Base-by-base conservation (phyloP, 1,140 invertebrate species). In the Lutraria rhynchaena region DNA sequence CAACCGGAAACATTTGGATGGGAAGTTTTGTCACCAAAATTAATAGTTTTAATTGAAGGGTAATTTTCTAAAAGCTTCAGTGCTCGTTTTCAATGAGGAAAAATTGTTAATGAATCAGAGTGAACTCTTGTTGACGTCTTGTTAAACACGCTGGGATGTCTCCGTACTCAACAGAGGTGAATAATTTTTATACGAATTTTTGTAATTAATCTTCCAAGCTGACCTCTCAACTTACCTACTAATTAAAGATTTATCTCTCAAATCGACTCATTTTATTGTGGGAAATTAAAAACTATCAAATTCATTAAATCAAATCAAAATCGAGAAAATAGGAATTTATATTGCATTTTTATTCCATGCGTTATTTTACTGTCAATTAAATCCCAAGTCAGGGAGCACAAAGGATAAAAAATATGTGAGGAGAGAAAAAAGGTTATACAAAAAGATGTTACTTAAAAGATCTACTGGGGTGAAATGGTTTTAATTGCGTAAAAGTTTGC, bases 31-130 rank as follows among this genome's bases (percentile, higher is more conserved):
- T 77, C 61, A 63, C 19, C 31, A 65, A 77, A 77, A 77, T 77
- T 65, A 77, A 77, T 77, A 67, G 44, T 77, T 77, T 77, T 77
- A 77, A 77, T 77, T 77, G 60, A 77, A 77, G 61, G 75, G 75
- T 77, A 77, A 77, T 77, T 76, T 77, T 55, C 35, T 15, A 55
- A 22, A 67, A 29, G 75, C 75, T 44, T 31, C n/a, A 67, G 31
- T 44, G 46, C 44, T 33, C 29, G 24, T 24, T 65, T 37, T 67
- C 61, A 77, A 77, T 53, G n/a, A 35, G 33, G 46, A 3, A 55
- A 67, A 77, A 35, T 51, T 33, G n/a, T 49, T 24, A 41, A 61
- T 11, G 44, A 51, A 24, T 63, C 46, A 24, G 49, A n/a, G 31
- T 77, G 75, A 77, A 77, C 75, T 77, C 41, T 77, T 9, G 60